Evolutionary conservation across 1,140 invertebrate species (phyloP), one percentile per base, ranked within the genome.

Genomic region (Globodera rostochiensis): DNA sequence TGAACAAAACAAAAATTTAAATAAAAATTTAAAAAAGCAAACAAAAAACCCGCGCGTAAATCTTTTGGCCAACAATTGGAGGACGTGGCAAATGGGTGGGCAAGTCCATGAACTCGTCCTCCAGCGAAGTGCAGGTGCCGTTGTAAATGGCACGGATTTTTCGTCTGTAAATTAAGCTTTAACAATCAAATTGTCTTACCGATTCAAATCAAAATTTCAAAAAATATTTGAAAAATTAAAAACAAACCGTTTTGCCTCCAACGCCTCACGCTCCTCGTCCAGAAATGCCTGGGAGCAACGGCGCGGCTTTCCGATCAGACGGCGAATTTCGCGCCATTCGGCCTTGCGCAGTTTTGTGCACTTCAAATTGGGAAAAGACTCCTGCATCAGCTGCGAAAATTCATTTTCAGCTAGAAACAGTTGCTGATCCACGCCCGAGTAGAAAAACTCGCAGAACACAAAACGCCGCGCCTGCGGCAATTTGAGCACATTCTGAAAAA

Each of bases 301-400:
- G 73, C 97, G 91, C 21, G 97, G 97, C 90, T 98, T 98, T 6
- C 97, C 97, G 95, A 99, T 97, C 91, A 98, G 93, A 80, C 96
- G 91, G 76, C 97, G 91, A 57, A 99, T 95, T 91, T 96, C 95
- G 74, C 94, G 94, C 97, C 97, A 99, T 90, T 99, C 95, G 7
- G 94, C 93, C 84, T 95, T 93, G 4, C 95, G 94, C 66, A 98
- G 91, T 84, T 94, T 94, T 19, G 94, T 92, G 46, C 94, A 94
- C 89, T 95, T 95, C 64, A 99, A 91, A 88, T 95, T 94, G 8
- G 97, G 96, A 92, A 98, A 98, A 7, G 95, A 94, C 90, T 98
- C 96, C 90, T 94, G 94, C 21, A 99, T 91, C 89, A 96, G 97
- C 73, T 95, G 94, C 91, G 94, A 94, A 90, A 98, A 98, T 91